phyloP scores from a whole-genome alignment of 2,113 vertebrate species.

The Phocoena sinus region DNA sequence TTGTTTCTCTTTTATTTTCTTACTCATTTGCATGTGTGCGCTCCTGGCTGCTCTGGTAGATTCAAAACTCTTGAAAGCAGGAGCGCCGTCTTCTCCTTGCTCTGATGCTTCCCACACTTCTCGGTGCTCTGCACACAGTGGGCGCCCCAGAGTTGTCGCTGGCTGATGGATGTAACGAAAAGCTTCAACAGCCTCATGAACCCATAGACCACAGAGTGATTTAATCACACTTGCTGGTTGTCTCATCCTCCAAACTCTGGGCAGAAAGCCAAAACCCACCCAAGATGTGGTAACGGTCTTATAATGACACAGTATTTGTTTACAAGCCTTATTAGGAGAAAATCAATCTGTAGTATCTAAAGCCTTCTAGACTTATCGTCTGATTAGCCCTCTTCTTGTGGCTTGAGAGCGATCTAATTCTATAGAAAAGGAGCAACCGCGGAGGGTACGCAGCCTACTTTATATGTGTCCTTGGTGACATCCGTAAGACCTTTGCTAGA shows the following conservation, averaged over 20 bases:
- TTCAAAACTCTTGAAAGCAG: constrained; percentile 38
- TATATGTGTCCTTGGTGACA: background rate
- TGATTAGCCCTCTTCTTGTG: constrained; percentile 41
- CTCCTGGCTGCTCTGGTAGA: background rate
- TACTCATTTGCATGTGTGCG: background rate
- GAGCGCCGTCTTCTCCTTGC: constrained; percentile 11
- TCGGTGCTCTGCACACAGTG: constrained; percentile 38
- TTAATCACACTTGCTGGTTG: constrained; percentile 37
- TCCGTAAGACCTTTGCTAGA: background rate
- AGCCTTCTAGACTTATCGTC: constrained; percentile 31
- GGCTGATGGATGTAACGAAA: constrained; percentile 50
- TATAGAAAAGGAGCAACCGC: background rate
- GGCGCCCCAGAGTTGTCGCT: background rate
- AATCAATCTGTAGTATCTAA: constrained; percentile 51
- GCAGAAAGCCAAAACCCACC: constrained; percentile 66
- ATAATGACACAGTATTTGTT: constrained; percentile 65
- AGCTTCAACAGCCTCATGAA: constrained; percentile 21
- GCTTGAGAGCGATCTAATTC: background rate
- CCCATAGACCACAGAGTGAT: constrained; percentile 31
- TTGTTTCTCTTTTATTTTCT: background rate
- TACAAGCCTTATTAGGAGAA: constrained; percentile 51
- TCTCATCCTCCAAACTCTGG: constrained; percentile 47
- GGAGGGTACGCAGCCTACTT: background rate
- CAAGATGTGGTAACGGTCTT: constrained; percentile 61
- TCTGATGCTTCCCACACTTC: background rate